Base-by-base conservation (phyloP, 2,888 invertebrate genomes). In the Ypsolopha scabrella region DNA sequence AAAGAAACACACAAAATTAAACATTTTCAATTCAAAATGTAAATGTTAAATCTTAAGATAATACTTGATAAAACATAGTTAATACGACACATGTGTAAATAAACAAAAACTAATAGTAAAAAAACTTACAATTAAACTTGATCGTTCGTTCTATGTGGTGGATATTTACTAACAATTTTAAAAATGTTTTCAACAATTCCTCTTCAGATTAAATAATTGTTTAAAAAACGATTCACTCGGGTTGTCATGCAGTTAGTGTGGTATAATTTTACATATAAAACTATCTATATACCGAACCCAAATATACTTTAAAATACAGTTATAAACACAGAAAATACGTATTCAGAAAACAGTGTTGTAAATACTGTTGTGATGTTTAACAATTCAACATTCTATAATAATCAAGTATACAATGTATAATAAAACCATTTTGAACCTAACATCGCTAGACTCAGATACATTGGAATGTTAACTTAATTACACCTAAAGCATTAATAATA, bases 401-500 rank as follows among this genome's bases (percentile, higher is more conserved):
- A 24, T 11, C 11, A 33, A 37, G 9, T n/a, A 35, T 10, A 46
- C 46, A 49, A 41, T 38, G 38, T 8, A 34, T 11, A 34, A 41
- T 11, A 11, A 41, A 38, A 49, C 11, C 11, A 39, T 49, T 24
- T 14, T 35, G 7, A 46, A n/a, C 45, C n/a, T 34, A 47, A 36
- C 13, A 37, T 7, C 9, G 33, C 33, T 50, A 41, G 34, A 54
- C 57, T 61, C 67, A 60, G 57, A 66, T 65, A 74, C 68, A 65
- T 67, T 76, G 85, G 82, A 83, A 83, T 82, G 82, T 76, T 72
- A 79, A 77, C 72, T 75, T 24, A 51, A 72, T 67, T 68, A 75
- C 64, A 56, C 56, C 70, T 78, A 80, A 70, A 75, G 63, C 68
- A 61, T 69, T 67, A 75, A 75, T 66, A 75, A 75, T 75, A 78